These are phyloP conservation scores for Egretta garzetta DNA, from an alignment of 2,113 vertebrate species.

Conservation along the genomic window DNA sequence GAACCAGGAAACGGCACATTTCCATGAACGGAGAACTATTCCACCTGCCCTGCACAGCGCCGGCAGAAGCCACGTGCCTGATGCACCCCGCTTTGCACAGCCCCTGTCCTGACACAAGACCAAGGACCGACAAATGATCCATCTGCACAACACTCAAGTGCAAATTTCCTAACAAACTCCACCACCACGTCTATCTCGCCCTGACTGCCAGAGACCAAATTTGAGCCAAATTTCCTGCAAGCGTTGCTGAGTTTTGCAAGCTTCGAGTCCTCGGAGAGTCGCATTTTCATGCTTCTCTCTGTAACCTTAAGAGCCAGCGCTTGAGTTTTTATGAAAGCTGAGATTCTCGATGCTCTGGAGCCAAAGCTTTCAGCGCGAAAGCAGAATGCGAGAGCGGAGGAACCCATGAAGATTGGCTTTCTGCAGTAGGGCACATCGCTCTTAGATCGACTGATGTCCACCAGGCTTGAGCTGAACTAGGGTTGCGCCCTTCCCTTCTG, in stretches of 20 bases:
- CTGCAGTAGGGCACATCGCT: fast-evolving
- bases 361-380: not conserved
- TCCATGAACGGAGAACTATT: fast-evolving
- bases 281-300: not conserved
- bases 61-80: not conserved
- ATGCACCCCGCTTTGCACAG: fast-evolving
- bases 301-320: not conserved
- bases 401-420: not conserved
- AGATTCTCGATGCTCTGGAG: not conserved
- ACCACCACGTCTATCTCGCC: not conserved
- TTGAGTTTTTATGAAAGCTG: not conserved
- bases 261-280: not conserved
- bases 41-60: fast-evolving
- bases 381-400: not conserved
- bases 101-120: not conserved
- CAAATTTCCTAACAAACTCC: not conserved
- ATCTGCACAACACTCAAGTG: not conserved
- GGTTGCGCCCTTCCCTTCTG: not conserved
- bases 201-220: not conserved
- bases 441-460: fast-evolving
- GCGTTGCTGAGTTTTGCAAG: constrained; percentile 28
- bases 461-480: not conserved
- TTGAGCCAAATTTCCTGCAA: not conserved
- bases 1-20: not conserved
- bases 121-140: not conserved